phyloP scores from a whole-genome alignment of 2,113 vertebrate genomes.

The Lepus europaeus region DNA sequence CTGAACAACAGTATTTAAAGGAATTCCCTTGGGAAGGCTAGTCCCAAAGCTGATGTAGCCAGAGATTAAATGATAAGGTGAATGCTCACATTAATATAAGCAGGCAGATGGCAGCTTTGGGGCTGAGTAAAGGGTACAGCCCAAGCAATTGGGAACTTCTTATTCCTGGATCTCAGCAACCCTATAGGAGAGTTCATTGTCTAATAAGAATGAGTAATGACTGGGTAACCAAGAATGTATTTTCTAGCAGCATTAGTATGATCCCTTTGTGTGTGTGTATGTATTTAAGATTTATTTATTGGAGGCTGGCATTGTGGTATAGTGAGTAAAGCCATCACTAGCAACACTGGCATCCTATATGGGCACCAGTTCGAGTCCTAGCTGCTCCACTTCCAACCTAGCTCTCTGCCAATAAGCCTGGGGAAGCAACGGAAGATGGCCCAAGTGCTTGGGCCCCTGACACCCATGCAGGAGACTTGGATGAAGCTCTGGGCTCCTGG shows the following conservation, averaged over 20 bases:
- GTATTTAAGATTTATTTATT: too few species aligned
- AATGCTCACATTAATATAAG: not conserved
- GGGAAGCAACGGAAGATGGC: too few species aligned
- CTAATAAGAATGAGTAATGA: not conserved
- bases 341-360: too few species aligned
- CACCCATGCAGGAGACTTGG: too few species aligned
- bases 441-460: too few species aligned
- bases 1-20: not conserved
- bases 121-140: conserved; percentile 4
- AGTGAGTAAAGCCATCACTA: too few species aligned
- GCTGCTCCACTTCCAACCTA: too few species aligned
- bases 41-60: not conserved
- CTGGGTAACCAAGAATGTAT: not conserved
- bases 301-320: too few species aligned
- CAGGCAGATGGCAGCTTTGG: not conserved
- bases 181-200: not conserved
- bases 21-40: not conserved
- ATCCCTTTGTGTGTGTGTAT: not conserved
- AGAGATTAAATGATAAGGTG: conserved; percentile 18
- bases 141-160: not conserved
- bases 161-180: not conserved
- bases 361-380: too few species aligned
- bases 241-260: conserved; percentile 7
- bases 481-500: too few species aligned
- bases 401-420: too few species aligned